Base-by-base conservation (phyloP, 1,140 invertebrate genomes). In the Ladona fulva region DNA sequence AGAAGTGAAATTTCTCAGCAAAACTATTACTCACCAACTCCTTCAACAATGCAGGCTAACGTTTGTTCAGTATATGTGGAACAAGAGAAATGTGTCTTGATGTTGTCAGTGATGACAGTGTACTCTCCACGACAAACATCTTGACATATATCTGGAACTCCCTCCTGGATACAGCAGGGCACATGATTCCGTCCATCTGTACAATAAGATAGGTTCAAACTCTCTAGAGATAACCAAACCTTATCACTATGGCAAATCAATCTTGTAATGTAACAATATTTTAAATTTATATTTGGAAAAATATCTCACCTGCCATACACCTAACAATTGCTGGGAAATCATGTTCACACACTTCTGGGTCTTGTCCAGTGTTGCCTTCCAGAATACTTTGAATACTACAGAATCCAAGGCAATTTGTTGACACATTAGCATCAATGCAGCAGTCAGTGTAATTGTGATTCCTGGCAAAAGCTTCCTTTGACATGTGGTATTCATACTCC, bases 91-190 rank as follows among this genome's bases (percentile, higher is more conserved):
- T 94, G 92, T 1, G 93, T 92, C 84, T 93, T 92, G 24, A 95
- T 91, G 79, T 91, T 92, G 83, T 94, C 92, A 0, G 92, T 94
- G n/a, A 93, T 92, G 0, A 92, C 88, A 0, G 92, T 93, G 83
- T 94, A 95, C 81, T 94, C 92, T 42, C 94, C 94, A n/a, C 91
- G 85, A 82, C 94, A 95, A 76, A 94, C 91, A 80, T 94, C 92
- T 82, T 93, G 92, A 83, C 94, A 95, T 77, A 94, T 90, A 83
- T 94, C 92, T 0, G 93, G 93, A 24, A 95, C 91, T 76, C 90
- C 87, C 83, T 94, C 92, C 79, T 91, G 88, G 22, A 92, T 88
- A 82, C 94, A 95, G 83, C 93, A 95, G 0, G 93, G 93, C 52
- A 93, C 91, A 85, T 95, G 93, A 85, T 95, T 94, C 25, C 93